Evolutionary conservation across 1,140 invertebrate species (phyloP).

Genomic region (Drepana arcuata): DNA sequence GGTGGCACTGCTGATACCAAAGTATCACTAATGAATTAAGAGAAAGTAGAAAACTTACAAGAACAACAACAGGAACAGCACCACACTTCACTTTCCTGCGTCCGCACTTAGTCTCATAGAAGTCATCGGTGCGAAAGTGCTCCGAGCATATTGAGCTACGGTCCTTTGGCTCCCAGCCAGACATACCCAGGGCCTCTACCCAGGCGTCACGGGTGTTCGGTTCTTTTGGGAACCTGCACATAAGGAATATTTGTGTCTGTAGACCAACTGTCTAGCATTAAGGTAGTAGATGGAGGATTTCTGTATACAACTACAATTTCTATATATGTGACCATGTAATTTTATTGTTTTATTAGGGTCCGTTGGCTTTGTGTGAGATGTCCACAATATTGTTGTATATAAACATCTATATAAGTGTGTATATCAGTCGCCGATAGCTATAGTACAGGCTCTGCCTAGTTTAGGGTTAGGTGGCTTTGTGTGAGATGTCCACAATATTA

Average conservation of each 20-base stretch:
- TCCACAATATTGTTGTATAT: too few species aligned
- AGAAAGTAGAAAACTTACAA: conserved; percentile 13
- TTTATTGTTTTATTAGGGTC: too few species aligned
- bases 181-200: conserved; percentile 31
- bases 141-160: conserved; percentile 39
- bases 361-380: too few species aligned
- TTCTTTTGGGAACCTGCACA: not conserved
- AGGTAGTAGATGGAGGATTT: not conserved
- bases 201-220: conserved; percentile 13
- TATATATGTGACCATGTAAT: too few species aligned
- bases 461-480: not conserved
- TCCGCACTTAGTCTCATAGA: conserved; percentile 36
- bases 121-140: conserved; percentile 37
- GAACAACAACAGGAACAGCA: conserved; percentile 27
- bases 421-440: not conserved
- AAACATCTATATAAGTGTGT: not conserved
- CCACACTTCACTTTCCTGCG: conserved; percentile 29
- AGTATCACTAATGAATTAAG: conserved; percentile 1
- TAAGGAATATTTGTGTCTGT: not conserved
- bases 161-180: conserved; percentile 35
- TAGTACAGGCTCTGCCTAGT: too few species aligned
- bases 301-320: too few species aligned
- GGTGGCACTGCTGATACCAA: too few species aligned
- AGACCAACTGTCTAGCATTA: not conserved
- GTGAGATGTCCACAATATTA: not conserved